Evolutionary conservation across 2,797 vertebrate species (phyloP).

Genomic region (Phyllotis vaccarum): DNA sequence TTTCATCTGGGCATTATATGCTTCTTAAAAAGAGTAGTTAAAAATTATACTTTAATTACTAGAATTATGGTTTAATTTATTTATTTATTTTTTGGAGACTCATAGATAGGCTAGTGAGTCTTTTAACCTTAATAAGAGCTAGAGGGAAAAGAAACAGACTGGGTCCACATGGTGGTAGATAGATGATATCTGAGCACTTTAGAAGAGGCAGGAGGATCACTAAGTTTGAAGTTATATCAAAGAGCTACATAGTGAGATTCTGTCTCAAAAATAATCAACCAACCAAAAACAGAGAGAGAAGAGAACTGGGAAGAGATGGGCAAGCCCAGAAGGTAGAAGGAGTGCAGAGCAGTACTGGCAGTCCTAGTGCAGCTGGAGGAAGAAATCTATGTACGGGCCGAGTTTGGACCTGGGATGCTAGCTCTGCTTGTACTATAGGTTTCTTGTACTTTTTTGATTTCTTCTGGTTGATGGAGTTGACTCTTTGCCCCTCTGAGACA

Average conservation of each 20-base stretch:
- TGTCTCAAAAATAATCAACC: neutral
- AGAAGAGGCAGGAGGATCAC: neutral
- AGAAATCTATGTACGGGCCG: neutral
- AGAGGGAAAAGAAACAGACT: slow-evolving; percentile 32
- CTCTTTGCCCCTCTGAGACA: neutral
- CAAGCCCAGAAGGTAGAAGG: slow-evolving; percentile 21
- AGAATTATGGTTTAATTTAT: slow-evolving; percentile 29
- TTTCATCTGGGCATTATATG: neutral
- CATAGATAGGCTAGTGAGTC: slow-evolving; percentile 5
- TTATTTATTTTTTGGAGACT: slow-evolving; percentile 42
- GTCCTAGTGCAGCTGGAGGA: neutral
- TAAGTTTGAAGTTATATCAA: neutral
- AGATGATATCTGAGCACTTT: neutral
- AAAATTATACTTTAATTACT: slow-evolving; percentile 46
- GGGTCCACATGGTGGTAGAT: neutral
- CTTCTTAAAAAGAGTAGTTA: slow-evolving; percentile 26
- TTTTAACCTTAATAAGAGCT: slow-evolving; percentile 26
- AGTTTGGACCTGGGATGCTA: neutral
- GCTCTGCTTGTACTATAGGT: neutral
- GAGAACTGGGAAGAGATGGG: neutral
- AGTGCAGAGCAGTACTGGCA: neutral
- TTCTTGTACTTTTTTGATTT: slow-evolving; percentile 56
- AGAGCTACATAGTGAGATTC: neutral
- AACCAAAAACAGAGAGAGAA: neutral
- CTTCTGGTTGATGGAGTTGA: neutral